Evolutionary conservation across 2,113 vertebrate species (phyloP).

Genomic region (Rhea americana): DNA sequence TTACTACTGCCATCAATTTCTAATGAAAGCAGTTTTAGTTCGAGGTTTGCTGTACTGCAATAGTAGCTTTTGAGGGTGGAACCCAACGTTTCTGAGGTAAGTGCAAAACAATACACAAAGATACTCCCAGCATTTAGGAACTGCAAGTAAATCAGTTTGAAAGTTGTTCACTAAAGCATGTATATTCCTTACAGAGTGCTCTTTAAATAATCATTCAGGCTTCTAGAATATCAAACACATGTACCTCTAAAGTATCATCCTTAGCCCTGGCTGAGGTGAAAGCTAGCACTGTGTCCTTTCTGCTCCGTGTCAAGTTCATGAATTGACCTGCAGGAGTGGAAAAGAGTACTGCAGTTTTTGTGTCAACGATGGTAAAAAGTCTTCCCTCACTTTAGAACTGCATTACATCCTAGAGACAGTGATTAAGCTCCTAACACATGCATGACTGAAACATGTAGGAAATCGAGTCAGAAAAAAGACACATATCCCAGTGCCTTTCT

Average conservation of each 20-base stretch:
- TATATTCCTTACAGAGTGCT: neutral
- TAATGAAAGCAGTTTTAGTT: neutral
- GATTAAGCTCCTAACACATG: neutral
- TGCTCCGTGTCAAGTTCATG: neutral
- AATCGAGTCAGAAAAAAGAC: neutral
- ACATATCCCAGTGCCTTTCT: neutral
- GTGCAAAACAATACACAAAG: fast-evolving
- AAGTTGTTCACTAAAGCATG: neutral
- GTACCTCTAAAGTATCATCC: neutral
- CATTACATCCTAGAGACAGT: neutral
- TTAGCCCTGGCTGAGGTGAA: neutral
- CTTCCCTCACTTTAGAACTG: neutral
- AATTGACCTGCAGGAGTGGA: neutral
- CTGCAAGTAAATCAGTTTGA: neutral
- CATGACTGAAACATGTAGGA: neutral
- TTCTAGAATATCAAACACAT: too few species aligned
- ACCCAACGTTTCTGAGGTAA: neutral
- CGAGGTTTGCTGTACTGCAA: neutral
- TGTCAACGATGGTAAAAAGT: neutral
- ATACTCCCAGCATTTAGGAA: neutral
- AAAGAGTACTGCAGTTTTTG: neutral
- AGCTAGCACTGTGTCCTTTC: neutral
- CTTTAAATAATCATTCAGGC: neutral
- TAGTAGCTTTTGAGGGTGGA: neutral
- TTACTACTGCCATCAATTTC: neutral